These are phyloP conservation scores for Spilarctia lutea DNA, from an alignment of 2,888 invertebrate genomes.

Conservation along the genomic window DNA sequence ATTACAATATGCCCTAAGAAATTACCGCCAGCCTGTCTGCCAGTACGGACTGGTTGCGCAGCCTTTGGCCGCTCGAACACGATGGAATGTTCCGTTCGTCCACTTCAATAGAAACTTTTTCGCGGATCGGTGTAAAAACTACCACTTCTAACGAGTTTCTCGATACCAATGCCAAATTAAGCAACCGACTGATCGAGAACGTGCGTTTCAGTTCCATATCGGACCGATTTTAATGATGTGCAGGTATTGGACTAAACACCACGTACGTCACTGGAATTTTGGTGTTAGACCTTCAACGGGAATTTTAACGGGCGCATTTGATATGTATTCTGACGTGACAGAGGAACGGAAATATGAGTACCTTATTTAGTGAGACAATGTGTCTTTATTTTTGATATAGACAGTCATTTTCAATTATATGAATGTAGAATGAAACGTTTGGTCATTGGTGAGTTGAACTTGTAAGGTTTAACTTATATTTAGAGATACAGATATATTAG, in stretches of 20 bases:
- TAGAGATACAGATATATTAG: too few relatives aligned
- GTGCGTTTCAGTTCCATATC: conserved; percentile 57
- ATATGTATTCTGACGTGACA: conserved; percentile 66
- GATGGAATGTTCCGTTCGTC: conserved; percentile 57
- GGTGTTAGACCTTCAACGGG: conserved; percentile 61
- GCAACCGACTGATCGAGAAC: conserved; percentile 61
- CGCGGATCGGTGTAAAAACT: conserved; percentile 68
- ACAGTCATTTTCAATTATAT: not conserved
- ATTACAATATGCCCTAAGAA: conserved; percentile 41
- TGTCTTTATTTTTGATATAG: conserved; percentile 23
- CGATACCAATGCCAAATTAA: conserved; percentile 75
- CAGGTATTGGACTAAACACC: conserved; percentile 21
- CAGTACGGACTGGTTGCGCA: conserved; percentile 51
- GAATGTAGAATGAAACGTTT: not conserved
- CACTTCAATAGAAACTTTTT: conserved; percentile 75
- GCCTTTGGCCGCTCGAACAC: conserved; percentile 58
- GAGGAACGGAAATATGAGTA: conserved; percentile 71
- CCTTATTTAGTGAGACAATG: conserved; percentile 53
- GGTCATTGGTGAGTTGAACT: not conserved
- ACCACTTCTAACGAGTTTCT: conserved; percentile 78
- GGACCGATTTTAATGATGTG: conserved; percentile 50
- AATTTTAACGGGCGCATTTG: conserved; percentile 67
- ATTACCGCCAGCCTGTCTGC: conserved; percentile 66
- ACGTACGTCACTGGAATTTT: conserved; percentile 45
- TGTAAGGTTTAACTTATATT: not conserved